Evolutionary conservation across 1,140 invertebrate genomes (phyloP).

Genomic region (Dinoponera quadriceps): DNA sequence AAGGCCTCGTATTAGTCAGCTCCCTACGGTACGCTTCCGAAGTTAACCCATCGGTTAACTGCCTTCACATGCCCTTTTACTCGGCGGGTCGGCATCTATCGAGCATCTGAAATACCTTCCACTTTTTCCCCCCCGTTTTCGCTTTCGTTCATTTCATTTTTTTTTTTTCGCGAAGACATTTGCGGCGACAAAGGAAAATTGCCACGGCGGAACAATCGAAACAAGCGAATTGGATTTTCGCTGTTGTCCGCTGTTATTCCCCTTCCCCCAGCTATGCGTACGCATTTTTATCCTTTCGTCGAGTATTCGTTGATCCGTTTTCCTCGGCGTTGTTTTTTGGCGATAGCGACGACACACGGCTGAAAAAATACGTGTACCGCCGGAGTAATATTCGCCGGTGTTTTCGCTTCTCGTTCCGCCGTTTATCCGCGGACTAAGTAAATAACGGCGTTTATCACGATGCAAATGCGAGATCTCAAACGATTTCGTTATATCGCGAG

Average conservation of each 20-base stretch:
- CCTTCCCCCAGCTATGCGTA: neutral
- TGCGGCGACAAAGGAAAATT: neutral
- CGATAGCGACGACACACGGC: neutral
- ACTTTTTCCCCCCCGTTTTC: neutral
- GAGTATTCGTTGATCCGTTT: neutral
- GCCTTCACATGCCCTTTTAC: neutral
- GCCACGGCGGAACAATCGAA: slow-evolving; percentile 3
- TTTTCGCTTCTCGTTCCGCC: neutral
- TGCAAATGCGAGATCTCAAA: slow-evolving; percentile 16
- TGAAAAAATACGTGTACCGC: neutral
- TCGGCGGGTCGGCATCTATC: slow-evolving; percentile 31
- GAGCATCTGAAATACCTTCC: slow-evolving; percentile 28
- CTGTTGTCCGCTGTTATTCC: slow-evolving; percentile 1
- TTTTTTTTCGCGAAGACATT: neutral
- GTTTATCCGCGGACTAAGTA: slow-evolving; percentile 2
- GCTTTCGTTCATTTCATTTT: no score
- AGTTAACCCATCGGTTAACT: slow-evolving; percentile 47
- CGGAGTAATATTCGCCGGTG: neutral
- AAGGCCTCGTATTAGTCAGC: slow-evolving; percentile 17
- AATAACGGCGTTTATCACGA: slow-evolving; percentile 12
- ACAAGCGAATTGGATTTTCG: slow-evolving; percentile 13
- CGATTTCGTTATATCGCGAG: neutral
- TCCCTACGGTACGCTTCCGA: slow-evolving; percentile 17
- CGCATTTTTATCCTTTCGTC: neutral
- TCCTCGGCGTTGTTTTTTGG: neutral